Percentiles rank a stretch among this genome's conserved stretches.
phyloP scores from a whole-genome alignment of 1,140 invertebrate genomes.

The Euwallacea fornicatus region DNA sequence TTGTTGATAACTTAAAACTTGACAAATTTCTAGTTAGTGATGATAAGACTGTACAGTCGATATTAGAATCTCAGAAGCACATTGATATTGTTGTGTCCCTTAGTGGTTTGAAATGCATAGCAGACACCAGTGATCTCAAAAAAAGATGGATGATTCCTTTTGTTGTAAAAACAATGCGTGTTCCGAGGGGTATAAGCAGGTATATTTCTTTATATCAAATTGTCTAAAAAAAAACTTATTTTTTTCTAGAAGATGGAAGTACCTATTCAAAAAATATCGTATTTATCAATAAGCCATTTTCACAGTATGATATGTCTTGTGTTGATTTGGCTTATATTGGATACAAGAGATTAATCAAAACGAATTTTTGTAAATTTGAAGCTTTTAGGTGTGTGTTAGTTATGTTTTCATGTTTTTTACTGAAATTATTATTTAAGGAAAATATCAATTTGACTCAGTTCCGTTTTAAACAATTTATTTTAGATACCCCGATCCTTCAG shows the following conservation, averaged over 20 bases:
- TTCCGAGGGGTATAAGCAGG: slow-evolving; percentile 30
- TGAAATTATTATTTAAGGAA: neutral
- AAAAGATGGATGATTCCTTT: slow-evolving; percentile 55
- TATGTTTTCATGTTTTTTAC: neutral
- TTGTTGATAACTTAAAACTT: too few species aligned
- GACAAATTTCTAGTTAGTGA: slow-evolving; percentile 47
- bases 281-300: slow-evolving; percentile 56
- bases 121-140: slow-evolving; percentile 50
- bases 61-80: slow-evolving; percentile 46
- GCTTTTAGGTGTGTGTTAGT: slow-evolving; percentile 39
- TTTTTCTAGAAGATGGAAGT: slow-evolving; percentile 36
- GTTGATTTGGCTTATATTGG: slow-evolving; percentile 51
- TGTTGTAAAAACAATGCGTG: slow-evolving; percentile 49
- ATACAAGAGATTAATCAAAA: slow-evolving; percentile 53
- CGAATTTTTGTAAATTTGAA: slow-evolving; percentile 43
- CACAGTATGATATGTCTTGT: slow-evolving; percentile 45
- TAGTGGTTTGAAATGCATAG: slow-evolving; percentile 54
- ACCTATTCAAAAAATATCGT: slow-evolving; percentile 50
- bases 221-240: slow-evolving; percentile 5
- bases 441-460: neutral
- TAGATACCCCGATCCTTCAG: neutral
- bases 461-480: neutral
- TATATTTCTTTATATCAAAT: neutral
- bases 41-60: slow-evolving; percentile 52
- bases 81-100: slow-evolving; percentile 57